Evolutionary conservation across 2,113 vertebrate species (phyloP), one percentile per base, ranked within the genome.

Genomic region (Zootoca vivipara): DNA sequence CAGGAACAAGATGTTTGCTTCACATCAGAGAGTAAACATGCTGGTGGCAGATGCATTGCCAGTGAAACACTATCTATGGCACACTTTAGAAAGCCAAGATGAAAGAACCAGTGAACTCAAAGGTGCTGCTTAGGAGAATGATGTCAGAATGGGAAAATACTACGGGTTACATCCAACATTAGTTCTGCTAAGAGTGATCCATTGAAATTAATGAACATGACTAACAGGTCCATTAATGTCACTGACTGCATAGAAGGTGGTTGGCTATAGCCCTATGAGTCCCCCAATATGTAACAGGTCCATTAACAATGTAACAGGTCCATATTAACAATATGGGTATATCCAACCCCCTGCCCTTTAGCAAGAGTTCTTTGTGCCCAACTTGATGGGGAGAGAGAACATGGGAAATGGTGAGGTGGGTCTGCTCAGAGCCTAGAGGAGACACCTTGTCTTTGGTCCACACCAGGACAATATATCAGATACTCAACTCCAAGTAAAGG

Each of bases 1-100:
- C 78, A 67, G 69, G 84, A 88, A 82, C 65, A 90, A 90, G 70
- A 9, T 86, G 75, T 52, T 83, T 86, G 85, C n/a, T 78, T 16
- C 18, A 46, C 0, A 3, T 65, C 42, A 9, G 38, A 72, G 38
- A 35, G 33, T 42, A 18, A 72, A 89, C 86, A 82, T 72, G 12
- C 16, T 28, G 79, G 69, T 33, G 38, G 0, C 3, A 24, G 73
- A 67, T 67, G 1, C n/a, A 24, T 62, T 82, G 73, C 28, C 42
- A 85, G n/a, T 67, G 6, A 90, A 93, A 82, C 30, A 28, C 67
- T 80, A 81, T 91, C 22, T 38, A 62, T 52, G 56, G 3, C n/a
- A 18, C 30, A 0, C 26, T 52, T 42, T 88, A 82, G 7, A 75
- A 52, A 79, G 46, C 35, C 67, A 35, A 24, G 40, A 64, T 13